phyloP scores from a whole-genome alignment of 35 echinoderm and acorn worm species.

The Hemicentrotus pulcherrimus region DNA sequence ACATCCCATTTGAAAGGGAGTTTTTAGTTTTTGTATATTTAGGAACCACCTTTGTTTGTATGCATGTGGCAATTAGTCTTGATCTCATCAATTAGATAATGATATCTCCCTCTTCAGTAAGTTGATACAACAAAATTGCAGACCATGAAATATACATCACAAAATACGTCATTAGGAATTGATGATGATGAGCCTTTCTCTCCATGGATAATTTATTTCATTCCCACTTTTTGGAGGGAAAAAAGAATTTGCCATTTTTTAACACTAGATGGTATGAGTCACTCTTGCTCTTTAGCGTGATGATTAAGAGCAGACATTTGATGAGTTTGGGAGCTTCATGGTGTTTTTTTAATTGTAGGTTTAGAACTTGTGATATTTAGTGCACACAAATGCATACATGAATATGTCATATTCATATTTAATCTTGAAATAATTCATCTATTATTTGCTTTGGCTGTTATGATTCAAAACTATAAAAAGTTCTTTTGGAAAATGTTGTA shows the following conservation, averaged over 20 bases:
- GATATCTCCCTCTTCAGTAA: neutral
- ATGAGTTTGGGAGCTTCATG: neutral
- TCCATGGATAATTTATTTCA: conserved; percentile 19
- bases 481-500: no score
- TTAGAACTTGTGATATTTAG: neutral
- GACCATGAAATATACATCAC: conserved; percentile 12
- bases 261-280: neutral
- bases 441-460: no score
- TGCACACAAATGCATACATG: no score
- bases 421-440: no score
- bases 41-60: neutral
- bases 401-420: no score
- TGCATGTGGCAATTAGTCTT: neutral
- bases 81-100: conserved; percentile 3
- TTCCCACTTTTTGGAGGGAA: neutral
- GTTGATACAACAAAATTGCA: neutral
- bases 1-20: neutral
- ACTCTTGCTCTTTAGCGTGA: neutral
- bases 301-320: neutral
- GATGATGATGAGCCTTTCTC: conserved; percentile 1
- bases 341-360: neutral
- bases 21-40: neutral
- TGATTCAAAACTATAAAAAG: no score
- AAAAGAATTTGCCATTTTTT: neutral
- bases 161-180: neutral